Conservation (phyloP, 2,113 vertebrate species). For the Marcusenius ussheri region DNA sequence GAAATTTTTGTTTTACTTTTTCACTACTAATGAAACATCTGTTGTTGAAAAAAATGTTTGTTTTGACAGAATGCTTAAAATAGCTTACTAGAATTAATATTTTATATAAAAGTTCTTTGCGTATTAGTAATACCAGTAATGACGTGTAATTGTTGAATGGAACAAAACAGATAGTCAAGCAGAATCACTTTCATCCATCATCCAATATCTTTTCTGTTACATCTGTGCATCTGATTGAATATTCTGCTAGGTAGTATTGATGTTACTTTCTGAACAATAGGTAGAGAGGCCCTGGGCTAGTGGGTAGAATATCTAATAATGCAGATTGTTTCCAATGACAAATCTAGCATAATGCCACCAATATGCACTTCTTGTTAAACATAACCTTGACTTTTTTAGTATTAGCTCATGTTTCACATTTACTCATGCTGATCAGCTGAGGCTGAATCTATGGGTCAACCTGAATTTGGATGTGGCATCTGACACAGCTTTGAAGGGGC, state of each 20-base stretch:
- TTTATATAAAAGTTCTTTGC: neutral
- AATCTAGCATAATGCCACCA: neutral
- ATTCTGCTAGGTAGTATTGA: neutral
- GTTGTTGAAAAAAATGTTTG: neutral
- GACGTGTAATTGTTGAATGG: neutral
- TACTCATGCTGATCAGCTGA: neutral
- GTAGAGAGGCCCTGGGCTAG: neutral
- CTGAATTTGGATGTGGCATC: neutral
- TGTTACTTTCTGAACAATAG: neutral
- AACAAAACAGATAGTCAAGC: neutral
- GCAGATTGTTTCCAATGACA: neutral
- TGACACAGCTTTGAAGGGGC: constrained; percentile 3
- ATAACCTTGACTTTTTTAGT: neutral
- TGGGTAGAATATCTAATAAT: neutral
- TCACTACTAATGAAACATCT: neutral
- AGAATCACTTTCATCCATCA: neutral
- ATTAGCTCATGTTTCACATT: neutral
- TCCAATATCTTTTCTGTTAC: neutral
- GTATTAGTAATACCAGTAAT: neutral
- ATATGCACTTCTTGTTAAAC: neutral
- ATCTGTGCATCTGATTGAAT: neutral
- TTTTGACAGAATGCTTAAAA: neutral
- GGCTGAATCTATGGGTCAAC: neutral
- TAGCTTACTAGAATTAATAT: neutral
- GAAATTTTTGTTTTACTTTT: neutral